Percentiles rank a stretch among this genome's conserved stretches.
Conservation (phyloP, 2,888 invertebrate genomes). For the Hyposoter dolosus region DNA sequence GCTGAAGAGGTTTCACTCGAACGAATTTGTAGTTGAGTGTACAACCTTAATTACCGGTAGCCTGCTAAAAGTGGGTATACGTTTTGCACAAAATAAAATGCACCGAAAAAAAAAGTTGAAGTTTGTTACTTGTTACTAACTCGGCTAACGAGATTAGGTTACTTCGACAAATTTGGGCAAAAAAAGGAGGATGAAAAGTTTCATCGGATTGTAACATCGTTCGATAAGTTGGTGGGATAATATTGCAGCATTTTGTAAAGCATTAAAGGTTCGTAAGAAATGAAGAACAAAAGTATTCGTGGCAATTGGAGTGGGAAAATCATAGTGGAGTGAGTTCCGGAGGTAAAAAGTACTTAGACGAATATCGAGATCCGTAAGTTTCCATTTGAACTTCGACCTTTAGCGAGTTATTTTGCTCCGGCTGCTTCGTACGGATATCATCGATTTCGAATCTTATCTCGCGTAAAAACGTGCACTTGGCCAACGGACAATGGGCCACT, state of each 20-base stretch:
- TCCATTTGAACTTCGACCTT: constrained; percentile 49
- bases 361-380: constrained; percentile 21
- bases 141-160: not conserved
- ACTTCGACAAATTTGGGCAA: not conserved
- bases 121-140: not conserved
- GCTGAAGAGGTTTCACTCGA: not conserved
- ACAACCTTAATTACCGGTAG: not conserved
- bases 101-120: not conserved
- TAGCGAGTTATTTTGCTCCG: constrained; percentile 5
- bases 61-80: too few species aligned
- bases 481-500: constrained; percentile 55
- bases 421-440: constrained; percentile 39
- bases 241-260: constrained; percentile 17
- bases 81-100: too few species aligned
- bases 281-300: constrained; percentile 1
- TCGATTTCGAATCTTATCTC: constrained; percentile 54
- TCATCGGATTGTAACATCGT: not conserved
- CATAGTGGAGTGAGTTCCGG: not conserved
- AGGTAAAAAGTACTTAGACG: constrained; percentile 22
- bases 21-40: not conserved
- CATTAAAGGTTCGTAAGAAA: constrained; percentile 14
- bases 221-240: not conserved
- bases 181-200: constrained; percentile 7
- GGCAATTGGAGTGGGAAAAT: not conserved
- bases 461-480: constrained; percentile 51